Conservation (phyloP, 2,888 invertebrate genomes). For the Petrolisthes manimaculis region DNA sequence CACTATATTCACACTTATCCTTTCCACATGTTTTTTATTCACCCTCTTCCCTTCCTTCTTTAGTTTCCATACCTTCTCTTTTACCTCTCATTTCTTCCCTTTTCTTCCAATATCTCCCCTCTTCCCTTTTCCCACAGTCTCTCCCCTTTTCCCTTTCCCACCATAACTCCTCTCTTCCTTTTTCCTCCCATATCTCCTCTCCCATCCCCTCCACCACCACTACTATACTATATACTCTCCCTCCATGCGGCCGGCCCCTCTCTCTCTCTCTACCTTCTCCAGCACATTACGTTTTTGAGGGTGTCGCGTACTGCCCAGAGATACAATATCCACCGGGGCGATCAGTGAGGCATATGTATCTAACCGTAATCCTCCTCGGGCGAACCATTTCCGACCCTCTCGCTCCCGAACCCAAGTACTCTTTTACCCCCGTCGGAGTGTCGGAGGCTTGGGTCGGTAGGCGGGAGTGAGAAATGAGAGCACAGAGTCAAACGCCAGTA, state of each 20-base stretch:
- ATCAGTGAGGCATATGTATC: conserved; percentile 42
- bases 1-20: background rate
- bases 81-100: background rate
- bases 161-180: background rate
- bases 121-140: background rate
- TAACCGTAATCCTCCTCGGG: conserved; percentile 30
- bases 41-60: background rate
- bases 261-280: conserved; percentile 29
- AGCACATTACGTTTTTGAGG: conserved; percentile 62
- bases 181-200: background rate
- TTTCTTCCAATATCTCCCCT: background rate
- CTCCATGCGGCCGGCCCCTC: background rate
- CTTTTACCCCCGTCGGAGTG: background rate
- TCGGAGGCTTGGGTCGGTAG: conserved; percentile 34
- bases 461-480: conserved; percentile 56
- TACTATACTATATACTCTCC: background rate
- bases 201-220: background rate
- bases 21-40: background rate
- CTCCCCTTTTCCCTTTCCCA: background rate
- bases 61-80: background rate
- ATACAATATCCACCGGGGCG: conserved; percentile 58
- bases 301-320: conserved; percentile 61
- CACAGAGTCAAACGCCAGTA: conserved; percentile 61
- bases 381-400: conserved; percentile 23
- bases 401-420: background rate